Conservation (phyloP, 2,797 vertebrate species). For the Notolepis coatsorum region DNA sequence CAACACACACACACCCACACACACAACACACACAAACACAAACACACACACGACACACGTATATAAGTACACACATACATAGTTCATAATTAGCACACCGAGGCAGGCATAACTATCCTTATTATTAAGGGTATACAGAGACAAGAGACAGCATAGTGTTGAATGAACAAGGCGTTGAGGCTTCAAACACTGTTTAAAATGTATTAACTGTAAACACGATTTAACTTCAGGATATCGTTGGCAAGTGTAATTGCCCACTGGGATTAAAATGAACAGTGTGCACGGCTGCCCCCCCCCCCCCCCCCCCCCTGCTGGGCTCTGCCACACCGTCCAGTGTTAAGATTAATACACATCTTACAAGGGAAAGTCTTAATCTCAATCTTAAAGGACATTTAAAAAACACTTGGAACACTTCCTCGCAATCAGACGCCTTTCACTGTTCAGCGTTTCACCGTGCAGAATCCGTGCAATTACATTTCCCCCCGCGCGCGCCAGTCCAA, state of each 20-base stretch:
- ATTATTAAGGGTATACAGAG: slow-evolving; percentile 53
- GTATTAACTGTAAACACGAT: slow-evolving; percentile 99
- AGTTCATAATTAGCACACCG: slow-evolving; percentile 65
- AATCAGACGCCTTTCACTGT: slow-evolving; percentile 94
- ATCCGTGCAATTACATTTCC: slow-evolving; percentile 93
- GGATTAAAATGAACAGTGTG: slow-evolving; percentile 98
- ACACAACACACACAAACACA: slow-evolving; percentile 5
- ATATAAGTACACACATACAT: slow-evolving; percentile 36
- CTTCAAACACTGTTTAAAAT: slow-evolving; percentile 97
- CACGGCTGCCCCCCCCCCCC: too few species aligned
- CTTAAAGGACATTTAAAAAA: slow-evolving; percentile 95
- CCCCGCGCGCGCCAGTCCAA: slow-evolving; percentile 93
- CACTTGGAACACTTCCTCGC: slow-evolving; percentile 90
- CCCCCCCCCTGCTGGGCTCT: slow-evolving; percentile 89
- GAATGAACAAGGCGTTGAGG: slow-evolving; percentile 80
- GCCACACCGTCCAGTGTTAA: slow-evolving; percentile 95
- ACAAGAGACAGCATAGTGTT: slow-evolving; percentile 64
- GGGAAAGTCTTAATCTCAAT: slow-evolving; percentile 96
- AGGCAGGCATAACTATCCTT: slow-evolving; percentile 58
- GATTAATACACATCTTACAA: slow-evolving; percentile 99
- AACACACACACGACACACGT: slow-evolving; percentile 27
- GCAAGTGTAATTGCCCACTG: slow-evolving; percentile 99
- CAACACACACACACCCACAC: too few species aligned
- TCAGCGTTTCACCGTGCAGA: slow-evolving; percentile 93
- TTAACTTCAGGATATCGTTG: slow-evolving; percentile 99